A percentile compares a stretch with the other conserved stretches of the same genome.
phyloP scores from a whole-genome alignment of 1,140 invertebrate species.

The Mamestra configurata region DNA sequence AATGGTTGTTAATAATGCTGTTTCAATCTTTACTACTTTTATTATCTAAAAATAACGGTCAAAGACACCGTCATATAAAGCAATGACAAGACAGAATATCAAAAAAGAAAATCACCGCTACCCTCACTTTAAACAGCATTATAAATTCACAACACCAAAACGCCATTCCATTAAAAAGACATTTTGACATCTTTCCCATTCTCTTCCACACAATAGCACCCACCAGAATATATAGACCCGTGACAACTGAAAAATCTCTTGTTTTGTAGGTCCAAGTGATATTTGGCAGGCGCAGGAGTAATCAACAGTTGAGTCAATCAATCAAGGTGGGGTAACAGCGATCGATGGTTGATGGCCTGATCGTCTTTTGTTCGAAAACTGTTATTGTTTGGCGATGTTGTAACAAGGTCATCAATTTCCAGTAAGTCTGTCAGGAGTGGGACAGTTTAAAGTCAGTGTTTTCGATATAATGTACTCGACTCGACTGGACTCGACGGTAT shows the following conservation, averaged over 20 bases:
- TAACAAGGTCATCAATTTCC: slow-evolving; percentile 21
- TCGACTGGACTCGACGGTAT: neutral
- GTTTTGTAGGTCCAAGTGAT: neutral
- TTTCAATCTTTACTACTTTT: too few relatives aligned
- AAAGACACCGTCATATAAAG: too few relatives aligned
- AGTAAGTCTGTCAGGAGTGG: too few relatives aligned
- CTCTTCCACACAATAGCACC: slow-evolving; percentile 7
- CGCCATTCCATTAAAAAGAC: slow-evolving; percentile 31
- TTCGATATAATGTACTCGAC: neutral
- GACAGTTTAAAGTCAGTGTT: slow-evolving; percentile 20
- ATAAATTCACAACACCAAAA: slow-evolving; percentile 31
- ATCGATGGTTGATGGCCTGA: slow-evolving; percentile 17
- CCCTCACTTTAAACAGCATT: slow-evolving; percentile 26
- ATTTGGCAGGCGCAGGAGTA: slow-evolving; percentile 5
- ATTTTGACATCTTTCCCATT: slow-evolving; percentile 28
- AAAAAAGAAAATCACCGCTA: slow-evolving; percentile 10
- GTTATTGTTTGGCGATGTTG: slow-evolving; percentile 37
- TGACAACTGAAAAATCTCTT: neutral
- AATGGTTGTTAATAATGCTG: neutral
- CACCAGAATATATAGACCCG: slow-evolving; percentile 7
- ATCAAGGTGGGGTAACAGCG: slow-evolving; percentile 29
- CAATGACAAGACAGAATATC: slow-evolving; percentile 2
- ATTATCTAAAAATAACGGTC: too few relatives aligned
- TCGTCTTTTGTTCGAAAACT: slow-evolving; percentile 31
- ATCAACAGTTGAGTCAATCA: slow-evolving; percentile 44